Evolutionary conservation across 1,140 invertebrate species (phyloP), one percentile per base, ranked within the genome.

Genomic region (Drosophila malerkotliana): DNA sequence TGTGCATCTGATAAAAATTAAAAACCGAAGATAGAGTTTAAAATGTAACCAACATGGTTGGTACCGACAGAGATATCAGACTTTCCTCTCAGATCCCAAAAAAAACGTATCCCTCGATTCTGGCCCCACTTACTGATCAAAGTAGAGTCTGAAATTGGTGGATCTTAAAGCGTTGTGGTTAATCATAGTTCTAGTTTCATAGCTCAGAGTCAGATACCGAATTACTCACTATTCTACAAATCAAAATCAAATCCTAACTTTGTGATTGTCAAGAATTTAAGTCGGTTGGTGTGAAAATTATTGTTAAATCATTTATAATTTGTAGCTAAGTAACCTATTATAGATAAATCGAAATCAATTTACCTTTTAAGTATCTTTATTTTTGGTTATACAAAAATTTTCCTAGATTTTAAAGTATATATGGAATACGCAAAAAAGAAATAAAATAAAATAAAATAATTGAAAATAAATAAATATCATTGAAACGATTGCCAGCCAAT

Each of bases 221-320:
- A 57, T 64, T 68, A 47, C 48, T 72, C 84, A 90, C 55, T 59
- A 72, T 76, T 55, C 52, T 57, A 63, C 39, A 14, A 85, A 88
- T 67, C 54, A 57, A 79, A 87, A 88, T 69, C 72, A 88, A 87
- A 87, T 82, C 75, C 83, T 76, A 88, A 87, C 71, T 88, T 87
- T 87, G 82, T 87, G 82, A 87, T 87, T 88, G 79, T 79, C 82
- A 87, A 72, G 82, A 87, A 87, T 88, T 87, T 87, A 87, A 79
- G 79, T 87, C 48, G 68, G 68, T 66, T 44, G 59, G 44, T 81
- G 73, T 66, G 60, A 34, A 75, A 37, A 77, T 68, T 60, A 61
- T 71, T 79, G 58, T 83, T 67, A 55, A 73, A 53, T 51, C 58
- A 63, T 51, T 60, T 74, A 37, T 77, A 44, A 74, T 71, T 77